Evolutionary conservation across 2,113 vertebrate species (phyloP).

Genomic region (Pseudopipra pipra): DNA sequence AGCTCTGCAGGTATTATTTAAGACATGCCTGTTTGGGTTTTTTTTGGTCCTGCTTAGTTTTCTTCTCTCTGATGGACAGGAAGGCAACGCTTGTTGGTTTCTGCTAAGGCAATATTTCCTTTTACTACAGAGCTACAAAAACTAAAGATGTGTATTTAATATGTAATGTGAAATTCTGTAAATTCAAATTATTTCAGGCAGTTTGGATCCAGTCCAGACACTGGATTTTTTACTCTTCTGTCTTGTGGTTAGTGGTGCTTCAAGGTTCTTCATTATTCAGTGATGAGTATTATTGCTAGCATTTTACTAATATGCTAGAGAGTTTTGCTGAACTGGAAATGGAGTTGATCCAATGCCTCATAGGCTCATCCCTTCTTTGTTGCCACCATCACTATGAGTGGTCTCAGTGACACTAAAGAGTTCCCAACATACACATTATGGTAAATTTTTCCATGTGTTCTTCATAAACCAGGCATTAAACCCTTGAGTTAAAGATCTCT

Average conservation of each 20-base stretch:
- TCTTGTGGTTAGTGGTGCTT: not conserved
- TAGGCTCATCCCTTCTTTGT: not conserved
- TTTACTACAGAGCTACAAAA: not conserved
- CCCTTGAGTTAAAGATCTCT: not conserved
- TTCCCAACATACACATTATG: not conserved
- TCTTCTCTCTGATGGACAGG: not conserved
- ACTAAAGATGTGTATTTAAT: not conserved
- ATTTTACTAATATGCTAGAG: not conserved
- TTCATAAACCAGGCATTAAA: not conserved
- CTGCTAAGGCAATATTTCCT: not conserved
- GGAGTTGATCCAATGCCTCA: not conserved
- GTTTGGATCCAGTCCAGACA: slow-evolving; percentile 18
- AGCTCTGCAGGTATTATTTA: not conserved
- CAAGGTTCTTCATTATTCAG: not conserved
- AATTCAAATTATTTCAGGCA: slow-evolving; percentile 28
- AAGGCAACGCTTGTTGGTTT: not conserved
- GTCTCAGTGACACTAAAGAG: not conserved
- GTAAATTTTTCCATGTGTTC: not conserved
- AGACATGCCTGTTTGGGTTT: not conserved
- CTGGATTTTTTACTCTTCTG: slow-evolving; percentile 7
- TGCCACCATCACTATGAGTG: not conserved
- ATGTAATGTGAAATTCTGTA: slow-evolving; percentile 22
- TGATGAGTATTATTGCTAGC: not conserved
- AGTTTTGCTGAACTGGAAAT: not conserved
- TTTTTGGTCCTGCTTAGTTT: not conserved